phyloP scores from a whole-genome alignment of 2,113 vertebrate species.

The Lanius collurio region DNA sequence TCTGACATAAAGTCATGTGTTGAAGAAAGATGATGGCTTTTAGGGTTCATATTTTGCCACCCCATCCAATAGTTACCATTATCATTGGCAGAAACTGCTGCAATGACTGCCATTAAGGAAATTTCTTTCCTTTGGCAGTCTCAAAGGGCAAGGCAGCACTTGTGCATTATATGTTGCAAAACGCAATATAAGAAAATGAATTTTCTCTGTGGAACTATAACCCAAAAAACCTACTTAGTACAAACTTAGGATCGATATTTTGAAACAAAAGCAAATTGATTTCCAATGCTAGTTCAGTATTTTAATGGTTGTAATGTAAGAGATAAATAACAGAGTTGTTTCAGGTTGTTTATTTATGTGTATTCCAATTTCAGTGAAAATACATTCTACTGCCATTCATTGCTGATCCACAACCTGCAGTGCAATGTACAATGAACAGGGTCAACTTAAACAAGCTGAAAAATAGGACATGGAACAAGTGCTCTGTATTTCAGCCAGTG shows the following conservation, averaged over 20 bases:
- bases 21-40: not conserved
- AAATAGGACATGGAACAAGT: not conserved
- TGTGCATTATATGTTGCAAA: not conserved
- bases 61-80: not conserved
- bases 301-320: slow-evolving; percentile 60
- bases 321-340: slow-evolving; percentile 64
- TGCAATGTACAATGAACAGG: not conserved
- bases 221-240: slow-evolving; percentile 54
- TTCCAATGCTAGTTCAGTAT: slow-evolving; percentile 46
- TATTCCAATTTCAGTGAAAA: slow-evolving; percentile 47
- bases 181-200: slow-evolving; percentile 60
- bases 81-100: slow-evolving; percentile 1
- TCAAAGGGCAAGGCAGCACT: slow-evolving; percentile 13
- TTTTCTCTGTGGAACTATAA: slow-evolving; percentile 54
- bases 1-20: slow-evolving; percentile 7
- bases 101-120: not conserved
- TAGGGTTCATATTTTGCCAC: not conserved
- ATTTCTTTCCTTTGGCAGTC: not conserved
- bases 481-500: slow-evolving; percentile 44
- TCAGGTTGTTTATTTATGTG: slow-evolving; percentile 42
- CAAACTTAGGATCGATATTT: slow-evolving; percentile 68
- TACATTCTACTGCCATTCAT: not conserved
- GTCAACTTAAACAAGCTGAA: slow-evolving; percentile 1
- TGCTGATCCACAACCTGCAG: slow-evolving; percentile 26
- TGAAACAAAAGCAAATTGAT: slow-evolving; percentile 66